phyloP scores from a whole-genome alignment of 2,113 vertebrate species.

The Rhinogobius similis region DNA sequence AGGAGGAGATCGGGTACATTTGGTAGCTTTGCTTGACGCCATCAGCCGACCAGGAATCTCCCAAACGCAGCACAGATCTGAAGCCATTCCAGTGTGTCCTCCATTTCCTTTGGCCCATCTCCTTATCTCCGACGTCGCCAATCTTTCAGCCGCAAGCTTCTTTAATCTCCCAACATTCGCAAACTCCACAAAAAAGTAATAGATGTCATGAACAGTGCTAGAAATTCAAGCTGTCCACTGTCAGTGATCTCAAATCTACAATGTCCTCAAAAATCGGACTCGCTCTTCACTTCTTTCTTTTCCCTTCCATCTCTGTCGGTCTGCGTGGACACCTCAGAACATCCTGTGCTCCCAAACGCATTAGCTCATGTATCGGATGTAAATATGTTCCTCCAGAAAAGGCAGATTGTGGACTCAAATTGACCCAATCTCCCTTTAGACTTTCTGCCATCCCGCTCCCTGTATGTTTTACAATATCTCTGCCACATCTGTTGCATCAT shows the following conservation, averaged over 20 bases:
- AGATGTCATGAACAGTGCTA: conserved; percentile 33
- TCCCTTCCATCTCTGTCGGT: conserved; percentile 38
- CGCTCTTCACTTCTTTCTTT: conserved; percentile 11
- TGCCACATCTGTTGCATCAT: conserved; percentile 41
- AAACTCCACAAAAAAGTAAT: conserved; percentile 30
- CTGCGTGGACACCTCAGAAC: conserved; percentile 56
- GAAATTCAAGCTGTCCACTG: conserved; percentile 42
- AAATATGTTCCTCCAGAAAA: conserved; percentile 63
- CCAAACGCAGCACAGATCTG: conserved; percentile 79
- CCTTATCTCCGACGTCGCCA: conserved; percentile 34
- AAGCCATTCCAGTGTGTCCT: conserved; percentile 79
- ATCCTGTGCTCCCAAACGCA: conserved; percentile 58
- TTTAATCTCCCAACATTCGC: conserved; percentile 20
- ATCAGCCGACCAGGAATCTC: conserved; percentile 73
- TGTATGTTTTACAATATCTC: conserved; percentile 49
- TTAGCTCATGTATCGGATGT: conserved; percentile 65
- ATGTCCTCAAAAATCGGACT: conserved; percentile 29
- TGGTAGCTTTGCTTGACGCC: conserved; percentile 76
- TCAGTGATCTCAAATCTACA: conserved; percentile 32
- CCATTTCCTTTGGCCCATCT: conserved; percentile 50
- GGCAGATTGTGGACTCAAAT: conserved; percentile 38
- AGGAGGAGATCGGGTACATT: conserved; percentile 90
- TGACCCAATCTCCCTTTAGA: conserved; percentile 32
- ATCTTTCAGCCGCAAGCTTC: conserved; percentile 39
- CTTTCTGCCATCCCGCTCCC: conserved; percentile 38